A percentile compares a stretch with the other conserved stretches of the same genome.
phyloP scores from a whole-genome alignment of 2,113 vertebrate genomes.

The Symphodus melops region DNA sequence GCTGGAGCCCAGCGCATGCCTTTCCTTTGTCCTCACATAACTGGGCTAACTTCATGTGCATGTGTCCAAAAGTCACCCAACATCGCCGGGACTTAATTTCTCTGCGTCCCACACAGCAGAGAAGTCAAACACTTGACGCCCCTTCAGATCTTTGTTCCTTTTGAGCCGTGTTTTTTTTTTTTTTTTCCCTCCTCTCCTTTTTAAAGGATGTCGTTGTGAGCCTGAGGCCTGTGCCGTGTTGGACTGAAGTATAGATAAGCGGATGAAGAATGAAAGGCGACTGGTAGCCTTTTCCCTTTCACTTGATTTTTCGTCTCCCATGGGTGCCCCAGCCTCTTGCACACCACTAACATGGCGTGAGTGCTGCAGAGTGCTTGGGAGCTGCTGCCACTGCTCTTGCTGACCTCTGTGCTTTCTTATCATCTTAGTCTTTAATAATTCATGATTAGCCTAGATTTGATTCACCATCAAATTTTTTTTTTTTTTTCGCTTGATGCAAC shows the following conservation, averaged over 20 bases:
- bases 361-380: conserved; percentile 18
- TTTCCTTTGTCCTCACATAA: conserved; percentile 83
- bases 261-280: conserved; percentile 6
- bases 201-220: conserved; percentile 1
- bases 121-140: conserved; percentile 16
- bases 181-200: neutral
- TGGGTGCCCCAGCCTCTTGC: conserved; percentile 9
- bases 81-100: conserved; percentile 58
- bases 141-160: conserved; percentile 35
- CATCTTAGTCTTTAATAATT: conserved; percentile 69
- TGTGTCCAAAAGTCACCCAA: conserved; percentile 54
- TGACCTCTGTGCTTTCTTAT: conserved; percentile 49
- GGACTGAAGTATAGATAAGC: conserved; percentile 10
- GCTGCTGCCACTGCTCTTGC: conserved; percentile 18
- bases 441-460: conserved; percentile 60
- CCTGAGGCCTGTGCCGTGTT: neutral
- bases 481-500: conserved; percentile 45
- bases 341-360: conserved; percentile 25
- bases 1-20: conserved; percentile 74
- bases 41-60: conserved; percentile 66
- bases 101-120: neutral
- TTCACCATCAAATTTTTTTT: conserved; percentile 3
- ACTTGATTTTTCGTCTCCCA: conserved; percentile 9
- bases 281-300: conserved; percentile 8
- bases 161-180: neutral